Conservation (phyloP, 2,888 invertebrate genomes). For the Caenorhabditis imperialis region DNA sequence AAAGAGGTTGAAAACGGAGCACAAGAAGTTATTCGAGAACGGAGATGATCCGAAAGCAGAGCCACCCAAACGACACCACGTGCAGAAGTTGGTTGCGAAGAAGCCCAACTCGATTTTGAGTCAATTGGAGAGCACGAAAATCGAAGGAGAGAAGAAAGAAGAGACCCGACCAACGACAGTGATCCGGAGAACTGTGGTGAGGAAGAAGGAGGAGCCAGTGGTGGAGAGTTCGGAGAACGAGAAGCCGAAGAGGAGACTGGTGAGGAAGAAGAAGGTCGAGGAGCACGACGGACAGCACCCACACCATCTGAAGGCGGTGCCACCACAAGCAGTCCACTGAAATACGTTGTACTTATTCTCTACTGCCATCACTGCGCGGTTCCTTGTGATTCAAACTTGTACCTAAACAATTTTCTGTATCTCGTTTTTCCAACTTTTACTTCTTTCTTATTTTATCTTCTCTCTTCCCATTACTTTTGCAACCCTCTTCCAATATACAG, state of each 20-base stretch:
- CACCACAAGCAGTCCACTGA: constrained; percentile 40
- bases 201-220: constrained; percentile 27
- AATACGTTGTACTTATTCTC: background rate
- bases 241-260: constrained; percentile 30
- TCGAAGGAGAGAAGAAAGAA: constrained; percentile 29
- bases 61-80: constrained; percentile 1
- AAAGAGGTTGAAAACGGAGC: constrained; percentile 19
- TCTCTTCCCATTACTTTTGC: too few relatives aligned
- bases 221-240: constrained; percentile 10
- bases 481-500: too few relatives aligned
- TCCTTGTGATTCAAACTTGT: constrained; percentile 3
- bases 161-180: constrained; percentile 46
- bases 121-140: constrained; percentile 10
- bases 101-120: constrained; percentile 31
- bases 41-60: too few relatives aligned
- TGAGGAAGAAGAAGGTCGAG: constrained; percentile 34
- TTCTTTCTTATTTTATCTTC: too few relatives aligned
- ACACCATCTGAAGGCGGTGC: constrained; percentile 16
- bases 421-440: too few relatives aligned
- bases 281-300: constrained; percentile 13
- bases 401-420: background rate
- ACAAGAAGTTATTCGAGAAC: constrained; percentile 38
- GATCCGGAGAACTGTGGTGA: constrained; percentile 45
- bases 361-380: background rate
- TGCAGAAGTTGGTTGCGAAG: constrained; percentile 35